Evolutionary conservation across 2,113 vertebrate species (phyloP).

Genomic region (Suricata suricatta): DNA sequence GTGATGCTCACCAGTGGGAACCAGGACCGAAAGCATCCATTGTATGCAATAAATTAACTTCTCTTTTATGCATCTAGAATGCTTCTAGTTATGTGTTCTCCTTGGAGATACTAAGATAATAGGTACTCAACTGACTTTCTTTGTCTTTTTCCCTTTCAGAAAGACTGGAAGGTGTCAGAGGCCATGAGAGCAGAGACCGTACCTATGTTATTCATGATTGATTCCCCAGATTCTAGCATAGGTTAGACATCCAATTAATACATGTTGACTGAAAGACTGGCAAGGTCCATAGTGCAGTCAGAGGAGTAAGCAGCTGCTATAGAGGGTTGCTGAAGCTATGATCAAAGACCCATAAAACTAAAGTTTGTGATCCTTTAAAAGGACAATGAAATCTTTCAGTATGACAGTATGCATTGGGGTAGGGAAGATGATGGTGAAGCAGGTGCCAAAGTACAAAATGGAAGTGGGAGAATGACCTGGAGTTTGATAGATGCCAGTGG

Average conservation of each 20-base stretch:
- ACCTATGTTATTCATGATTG: neutral
- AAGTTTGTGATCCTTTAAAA: neutral
- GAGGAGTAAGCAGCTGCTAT: neutral
- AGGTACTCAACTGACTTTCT: slow-evolving; percentile 28
- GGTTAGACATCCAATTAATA: neutral
- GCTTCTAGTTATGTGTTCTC: neutral
- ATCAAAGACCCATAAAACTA: neutral
- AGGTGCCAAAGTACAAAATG: neutral
- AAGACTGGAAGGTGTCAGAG: neutral
- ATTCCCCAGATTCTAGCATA: neutral
- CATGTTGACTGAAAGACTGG: slow-evolving; percentile 23
- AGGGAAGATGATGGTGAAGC: neutral
- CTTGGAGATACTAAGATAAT: slow-evolving; percentile 7
- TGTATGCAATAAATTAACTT: slow-evolving; percentile 15
- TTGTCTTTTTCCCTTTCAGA: neutral
- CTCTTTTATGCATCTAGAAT: neutral
- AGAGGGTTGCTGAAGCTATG: neutral
- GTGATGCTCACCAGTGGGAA: neutral
- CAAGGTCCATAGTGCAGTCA: neutral
- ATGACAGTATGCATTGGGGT: neutral
- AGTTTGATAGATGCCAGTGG: neutral
- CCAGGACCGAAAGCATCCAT: neutral
- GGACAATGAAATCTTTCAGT: neutral
- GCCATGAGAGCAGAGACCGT: neutral
- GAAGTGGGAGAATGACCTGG: slow-evolving; percentile 12